These are phyloP conservation scores for Zoanthus sociatus DNA, from an alignment of 92 coral and sea anemone genomes.

Conservation along the genomic window DNA sequence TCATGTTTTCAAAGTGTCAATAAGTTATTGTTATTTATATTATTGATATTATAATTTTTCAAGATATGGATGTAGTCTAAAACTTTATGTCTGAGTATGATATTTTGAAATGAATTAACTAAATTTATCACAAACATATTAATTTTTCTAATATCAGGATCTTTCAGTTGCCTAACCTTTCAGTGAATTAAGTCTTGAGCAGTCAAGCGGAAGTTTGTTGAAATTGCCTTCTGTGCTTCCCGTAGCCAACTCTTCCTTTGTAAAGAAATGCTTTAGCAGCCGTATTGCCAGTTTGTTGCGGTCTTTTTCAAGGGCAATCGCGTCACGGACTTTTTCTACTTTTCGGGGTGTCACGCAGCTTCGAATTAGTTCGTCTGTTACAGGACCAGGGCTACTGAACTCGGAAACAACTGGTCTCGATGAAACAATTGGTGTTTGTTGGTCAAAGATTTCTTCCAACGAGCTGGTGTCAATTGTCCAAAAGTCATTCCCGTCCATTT, in stretches of 20 bases:
- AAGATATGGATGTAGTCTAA: too few relatives aligned
- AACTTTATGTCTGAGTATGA: too few relatives aligned
- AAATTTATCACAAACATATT: too few relatives aligned
- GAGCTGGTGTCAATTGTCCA: background rate
- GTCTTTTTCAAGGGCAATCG: conserved; percentile 22
- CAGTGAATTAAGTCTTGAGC: conserved; percentile 16
- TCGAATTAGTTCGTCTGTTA: conserved; percentile 35
- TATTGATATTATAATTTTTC: too few relatives aligned
- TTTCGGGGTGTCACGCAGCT: conserved; percentile 47
- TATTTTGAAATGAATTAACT: too few relatives aligned
- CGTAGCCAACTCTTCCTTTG: background rate
- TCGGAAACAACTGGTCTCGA: background rate
- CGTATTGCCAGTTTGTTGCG: conserved; percentile 3
- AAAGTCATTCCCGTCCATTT: background rate
- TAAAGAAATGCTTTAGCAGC: background rate
- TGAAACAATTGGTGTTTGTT: background rate
- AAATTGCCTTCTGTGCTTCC: background rate
- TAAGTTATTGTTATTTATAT: too few relatives aligned
- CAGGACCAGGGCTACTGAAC: conserved; percentile 38
- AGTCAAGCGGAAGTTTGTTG: conserved; percentile 8
- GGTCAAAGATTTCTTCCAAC: background rate
- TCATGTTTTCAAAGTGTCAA: too few relatives aligned
- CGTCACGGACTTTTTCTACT: conserved; percentile 32
- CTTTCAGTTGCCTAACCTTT: background rate
- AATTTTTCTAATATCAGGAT: background rate